Evolutionary conservation across 2,888 invertebrate species (phyloP).

Genomic region (Nemapogon koenigi): DNA sequence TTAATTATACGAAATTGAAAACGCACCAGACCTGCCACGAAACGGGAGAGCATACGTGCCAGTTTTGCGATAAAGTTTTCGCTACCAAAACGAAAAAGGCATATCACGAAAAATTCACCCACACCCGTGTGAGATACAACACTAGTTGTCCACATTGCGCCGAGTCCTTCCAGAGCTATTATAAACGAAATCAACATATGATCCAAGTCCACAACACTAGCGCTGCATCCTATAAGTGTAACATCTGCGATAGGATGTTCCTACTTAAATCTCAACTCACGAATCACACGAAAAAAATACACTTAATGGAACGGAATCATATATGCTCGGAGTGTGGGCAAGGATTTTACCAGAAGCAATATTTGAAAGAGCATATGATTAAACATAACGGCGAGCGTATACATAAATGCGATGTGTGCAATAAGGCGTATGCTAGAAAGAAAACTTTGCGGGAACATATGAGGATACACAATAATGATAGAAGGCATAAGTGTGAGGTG

Average conservation of each 20-base stretch:
- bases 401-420: slow-evolving; percentile 28
- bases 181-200: slow-evolving; percentile 48
- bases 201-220: slow-evolving; percentile 35
- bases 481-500: slow-evolving; percentile 43
- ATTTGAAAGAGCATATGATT: slow-evolving; percentile 47
- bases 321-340: slow-evolving; percentile 45
- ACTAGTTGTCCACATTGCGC: slow-evolving; percentile 47
- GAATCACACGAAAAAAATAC: slow-evolving; percentile 47
- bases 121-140: slow-evolving; percentile 35
- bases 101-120: slow-evolving; percentile 49
- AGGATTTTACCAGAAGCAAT: slow-evolving; percentile 47
- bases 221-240: slow-evolving; percentile 44
- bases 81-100: slow-evolving; percentile 29
- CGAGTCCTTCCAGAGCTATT: slow-evolving; percentile 42
- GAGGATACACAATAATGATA: slow-evolving; percentile 52
- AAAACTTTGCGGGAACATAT: slow-evolving; percentile 49
- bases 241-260: slow-evolving; percentile 46
- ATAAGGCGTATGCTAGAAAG: slow-evolving; percentile 45
- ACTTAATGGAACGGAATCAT: slow-evolving; percentile 48
- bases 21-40: slow-evolving; percentile 34
- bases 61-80: slow-evolving; percentile 28
- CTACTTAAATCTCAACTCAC: slow-evolving; percentile 46
- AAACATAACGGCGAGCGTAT: slow-evolving; percentile 47
- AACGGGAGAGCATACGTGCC: slow-evolving; percentile 28
- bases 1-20: slow-evolving; percentile 29